These are phyloP conservation scores for Schizopygopsis malacanthus DNA, from an alignment of 2,797 vertebrate species.

Conservation along the genomic window DNA sequence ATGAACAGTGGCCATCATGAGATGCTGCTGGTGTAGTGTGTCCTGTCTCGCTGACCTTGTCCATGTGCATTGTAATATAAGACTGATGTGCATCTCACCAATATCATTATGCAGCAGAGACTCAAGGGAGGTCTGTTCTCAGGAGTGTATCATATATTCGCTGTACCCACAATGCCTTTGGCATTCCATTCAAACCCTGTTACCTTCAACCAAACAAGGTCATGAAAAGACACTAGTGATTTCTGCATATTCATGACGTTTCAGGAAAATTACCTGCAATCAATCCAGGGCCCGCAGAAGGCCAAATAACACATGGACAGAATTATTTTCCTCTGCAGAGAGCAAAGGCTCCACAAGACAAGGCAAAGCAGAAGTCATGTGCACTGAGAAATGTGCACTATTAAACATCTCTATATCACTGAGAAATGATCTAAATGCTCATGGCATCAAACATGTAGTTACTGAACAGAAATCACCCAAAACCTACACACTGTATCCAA, in stretches of 20 bases:
- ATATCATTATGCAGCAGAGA: conserved; percentile 51
- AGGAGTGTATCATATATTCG: conserved; percentile 54
- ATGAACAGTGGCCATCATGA: background rate
- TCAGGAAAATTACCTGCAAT: background rate
- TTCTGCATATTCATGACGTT: conserved; percentile 7
- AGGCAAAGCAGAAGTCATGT: background rate
- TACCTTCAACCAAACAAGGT: conserved; percentile 18
- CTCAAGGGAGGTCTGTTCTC: conserved; percentile 54
- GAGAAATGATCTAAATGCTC: background rate
- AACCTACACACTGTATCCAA: background rate
- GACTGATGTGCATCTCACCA: conserved; percentile 52
- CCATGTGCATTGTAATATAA: conserved; percentile 53
- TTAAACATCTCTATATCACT: background rate
- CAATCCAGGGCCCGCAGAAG: background rate
- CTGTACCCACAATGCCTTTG: conserved; percentile 37
- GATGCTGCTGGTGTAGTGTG: conserved; percentile 22
- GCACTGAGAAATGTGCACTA: background rate
- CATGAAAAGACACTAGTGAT: conserved; percentile 11
- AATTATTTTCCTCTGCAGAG: background rate
- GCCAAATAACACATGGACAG: background rate
- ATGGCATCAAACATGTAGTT: background rate
- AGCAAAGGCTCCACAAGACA: background rate
- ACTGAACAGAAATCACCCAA: background rate
- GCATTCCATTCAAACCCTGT: conserved; percentile 18
- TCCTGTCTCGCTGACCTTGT: conserved; percentile 54